Evolutionary conservation across 2,888 invertebrate genomes (phyloP).

Genomic region (Danaus chrysippus): DNA sequence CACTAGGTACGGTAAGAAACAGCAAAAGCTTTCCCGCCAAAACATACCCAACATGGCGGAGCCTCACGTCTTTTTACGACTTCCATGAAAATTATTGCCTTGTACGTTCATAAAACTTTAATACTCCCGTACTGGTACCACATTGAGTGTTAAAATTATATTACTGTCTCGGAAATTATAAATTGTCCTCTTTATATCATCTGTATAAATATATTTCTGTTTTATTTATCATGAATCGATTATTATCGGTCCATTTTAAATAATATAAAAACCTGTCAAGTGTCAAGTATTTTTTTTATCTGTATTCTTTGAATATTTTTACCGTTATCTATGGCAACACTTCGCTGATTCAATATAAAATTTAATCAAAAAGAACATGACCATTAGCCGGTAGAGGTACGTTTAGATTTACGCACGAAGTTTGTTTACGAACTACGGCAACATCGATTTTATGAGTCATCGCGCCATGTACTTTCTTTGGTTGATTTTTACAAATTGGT

Average conservation of each 20-base stretch:
- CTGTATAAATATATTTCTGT: not conserved
- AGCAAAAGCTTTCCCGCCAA: conserved; percentile 53
- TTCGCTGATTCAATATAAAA: conserved; percentile 18
- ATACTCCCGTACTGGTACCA: conserved; percentile 49
- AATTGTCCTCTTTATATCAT: conserved; percentile 24
- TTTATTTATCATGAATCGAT: not conserved
- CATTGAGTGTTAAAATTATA: conserved; percentile 50
- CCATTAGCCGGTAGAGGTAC: conserved; percentile 34
- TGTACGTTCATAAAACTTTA: conserved; percentile 70
- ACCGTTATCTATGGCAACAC: conserved; percentile 16
- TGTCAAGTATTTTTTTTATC: not conserved
- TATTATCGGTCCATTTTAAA: not conserved
- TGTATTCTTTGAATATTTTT: not conserved
- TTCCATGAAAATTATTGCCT: conserved; percentile 67
- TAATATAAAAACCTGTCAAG: no score
- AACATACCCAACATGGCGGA: conserved; percentile 65
- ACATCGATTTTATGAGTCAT: conserved; percentile 11
- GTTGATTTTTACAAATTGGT: conserved; percentile 28
- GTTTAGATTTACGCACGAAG: conserved; percentile 37
- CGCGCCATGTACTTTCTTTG: conserved; percentile 36
- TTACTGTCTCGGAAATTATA: conserved; percentile 43
- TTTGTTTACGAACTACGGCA: conserved; percentile 34
- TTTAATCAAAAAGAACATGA: conserved; percentile 33
- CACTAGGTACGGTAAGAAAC: conserved; percentile 22
- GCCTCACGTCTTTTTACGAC: conserved; percentile 64